Evolutionary conservation across 2,888 invertebrate genomes (phyloP), one percentile per base, ranked within the genome.

Genomic region (Toxonevra muliebris): DNA sequence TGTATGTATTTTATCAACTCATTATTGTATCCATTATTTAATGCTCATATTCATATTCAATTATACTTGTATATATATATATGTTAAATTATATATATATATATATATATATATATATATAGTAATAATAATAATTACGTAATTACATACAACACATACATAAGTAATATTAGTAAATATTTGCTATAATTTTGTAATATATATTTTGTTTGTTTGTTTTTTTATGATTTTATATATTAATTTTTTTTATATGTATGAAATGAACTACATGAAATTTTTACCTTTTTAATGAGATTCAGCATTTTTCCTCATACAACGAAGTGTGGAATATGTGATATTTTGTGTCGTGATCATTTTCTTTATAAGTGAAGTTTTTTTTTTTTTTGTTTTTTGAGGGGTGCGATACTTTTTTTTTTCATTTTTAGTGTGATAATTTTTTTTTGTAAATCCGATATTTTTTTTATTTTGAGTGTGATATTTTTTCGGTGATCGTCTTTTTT

Each of bases 141-240:
- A 69, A 76, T 78, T 76, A 76, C 77, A 76, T 71, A 77, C 75
- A 79, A 76, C 78, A 79, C 71, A 69, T 70, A 65, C 68, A 72
- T 71, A 68, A 64, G 68, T 57, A 61, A 48, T 66, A 69, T 76
- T 75, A 71, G 68, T 73, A 76, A 63, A 75, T 75, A 71, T 71
- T 71, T 69, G 62, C 69, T 71, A 60, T 54, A 41, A 30, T 40
- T 40, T 57, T n/a, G 15, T 11, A 53, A 53, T 11, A n/a, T 53
- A 19, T 52, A 9, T 55, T 12, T 69, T 67, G 62, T 45, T 65
- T 65, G 61, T 67, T 61, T 52, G 19, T 61, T 61, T 62, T 66
- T 70, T 68, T 63, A 7, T 59, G 19, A 30, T 60, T 65, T 60
- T 59, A 20, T 57, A 19, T 58, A 65, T 64, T 59, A 66, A 68